A percentile compares a stretch with the other conserved stretches of the same genome.
phyloP scores from a whole-genome alignment of 2,113 vertebrate species.

The Catagonus wagneri region DNA sequence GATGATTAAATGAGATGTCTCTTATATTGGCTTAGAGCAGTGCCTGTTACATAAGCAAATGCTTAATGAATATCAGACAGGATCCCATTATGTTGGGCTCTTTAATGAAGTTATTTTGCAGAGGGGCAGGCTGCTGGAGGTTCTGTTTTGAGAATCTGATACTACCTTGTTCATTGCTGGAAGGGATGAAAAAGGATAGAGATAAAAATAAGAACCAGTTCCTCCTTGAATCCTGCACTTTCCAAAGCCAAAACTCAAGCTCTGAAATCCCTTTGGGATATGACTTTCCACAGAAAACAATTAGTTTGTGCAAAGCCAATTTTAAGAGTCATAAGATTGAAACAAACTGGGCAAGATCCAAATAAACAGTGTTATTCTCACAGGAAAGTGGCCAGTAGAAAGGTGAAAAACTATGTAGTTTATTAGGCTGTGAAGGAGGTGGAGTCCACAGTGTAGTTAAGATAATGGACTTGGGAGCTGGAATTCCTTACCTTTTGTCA shows the following conservation, averaged over 20 bases:
- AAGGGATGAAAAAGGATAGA: neutral
- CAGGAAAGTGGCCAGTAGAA: neutral
- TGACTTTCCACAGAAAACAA: neutral
- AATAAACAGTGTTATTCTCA: slow-evolving; percentile 7
- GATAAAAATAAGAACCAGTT: neutral
- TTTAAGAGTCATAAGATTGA: neutral
- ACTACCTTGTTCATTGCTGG: neutral
- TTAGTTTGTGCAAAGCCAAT: slow-evolving; percentile 1
- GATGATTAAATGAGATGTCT: neutral
- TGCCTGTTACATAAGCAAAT: neutral
- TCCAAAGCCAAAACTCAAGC: slow-evolving; percentile 16
- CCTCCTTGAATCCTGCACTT: neutral
- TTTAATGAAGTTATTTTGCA: neutral
- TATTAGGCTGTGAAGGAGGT: neutral
- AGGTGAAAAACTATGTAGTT: neutral
- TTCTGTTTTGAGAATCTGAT: neutral
- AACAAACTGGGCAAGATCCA: slow-evolving; percentile 13
- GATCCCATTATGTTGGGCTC: neutral
- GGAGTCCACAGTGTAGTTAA: neutral
- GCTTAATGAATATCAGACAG: neutral
- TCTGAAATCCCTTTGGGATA: slow-evolving; percentile 21
- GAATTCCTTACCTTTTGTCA: neutral
- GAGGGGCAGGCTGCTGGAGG: neutral
- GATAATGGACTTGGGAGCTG: neutral
- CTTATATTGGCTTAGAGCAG: neutral